Conservation (phyloP, 2,888 invertebrate species). For the Falcaria lacertinaria region DNA sequence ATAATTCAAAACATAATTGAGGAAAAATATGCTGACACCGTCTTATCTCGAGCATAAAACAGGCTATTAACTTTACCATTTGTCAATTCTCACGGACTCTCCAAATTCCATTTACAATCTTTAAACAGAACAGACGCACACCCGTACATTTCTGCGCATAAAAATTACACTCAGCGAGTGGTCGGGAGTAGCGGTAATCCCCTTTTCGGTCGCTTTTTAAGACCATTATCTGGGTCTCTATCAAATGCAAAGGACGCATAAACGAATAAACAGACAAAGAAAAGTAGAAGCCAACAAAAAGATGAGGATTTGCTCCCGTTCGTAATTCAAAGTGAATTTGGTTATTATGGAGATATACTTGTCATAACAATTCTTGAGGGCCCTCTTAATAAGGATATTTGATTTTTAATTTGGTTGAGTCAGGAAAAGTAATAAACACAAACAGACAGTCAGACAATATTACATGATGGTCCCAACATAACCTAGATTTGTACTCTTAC, state of each 20-base stretch:
- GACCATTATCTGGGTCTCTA: constrained; percentile 37
- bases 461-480: too few species aligned
- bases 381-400: too few species aligned
- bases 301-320: constrained; percentile 9
- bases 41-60: too few species aligned
- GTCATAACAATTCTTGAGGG: constrained; percentile 1
- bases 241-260: constrained; percentile 33
- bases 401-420: too few species aligned
- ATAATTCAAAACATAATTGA: too few species aligned
- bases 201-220: constrained; percentile 36
- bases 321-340: constrained; percentile 9
- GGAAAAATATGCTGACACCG: too few species aligned
- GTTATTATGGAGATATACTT: background rate
- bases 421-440: too few species aligned
- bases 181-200: constrained; percentile 22
- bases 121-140: background rate
- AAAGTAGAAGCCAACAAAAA: constrained; percentile 13
- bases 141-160: constrained; percentile 1
- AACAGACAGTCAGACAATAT: too few species aligned
- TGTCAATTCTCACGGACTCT: background rate
- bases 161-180: constrained; percentile 6
- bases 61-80: too few species aligned
- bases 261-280: constrained; percentile 31
- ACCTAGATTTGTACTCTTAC: too few species aligned
- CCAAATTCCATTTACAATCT: background rate